Percentiles rank a stretch among this genome's conserved stretches.
phyloP scores from a whole-genome alignment of 2,888 invertebrate genomes.

The Sminthurides aquaticus region DNA sequence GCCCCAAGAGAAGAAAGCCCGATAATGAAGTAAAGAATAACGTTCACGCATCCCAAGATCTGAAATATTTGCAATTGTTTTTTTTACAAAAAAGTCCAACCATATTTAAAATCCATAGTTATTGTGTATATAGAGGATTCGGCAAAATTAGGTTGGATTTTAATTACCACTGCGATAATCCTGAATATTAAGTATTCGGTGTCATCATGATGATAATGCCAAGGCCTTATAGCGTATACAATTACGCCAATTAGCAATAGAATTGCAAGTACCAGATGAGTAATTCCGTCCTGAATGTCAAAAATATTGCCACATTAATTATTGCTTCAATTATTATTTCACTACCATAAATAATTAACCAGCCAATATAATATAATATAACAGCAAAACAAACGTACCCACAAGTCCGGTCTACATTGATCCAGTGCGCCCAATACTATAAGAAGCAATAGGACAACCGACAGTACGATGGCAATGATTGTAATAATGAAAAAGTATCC shows the following conservation, averaged over 20 bases:
- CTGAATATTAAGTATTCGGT: not conserved
- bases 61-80: not conserved
- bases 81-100: not conserved
- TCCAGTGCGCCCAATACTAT: no score
- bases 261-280: not conserved
- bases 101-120: not conserved
- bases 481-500: no score
- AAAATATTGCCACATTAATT: no score
- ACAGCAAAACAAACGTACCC: no score
- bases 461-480: no score
- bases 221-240: not conserved
- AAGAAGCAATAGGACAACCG: no score
- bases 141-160: not conserved
- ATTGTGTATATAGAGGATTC: no score
- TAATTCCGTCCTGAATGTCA: not conserved
- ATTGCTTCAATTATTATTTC: no score
- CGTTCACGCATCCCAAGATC: not conserved
- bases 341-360: no score
- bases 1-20: not conserved
- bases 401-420: no score
- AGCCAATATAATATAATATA: no score
- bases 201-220: not conserved
- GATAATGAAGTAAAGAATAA: not conserved
- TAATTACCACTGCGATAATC: not conserved
- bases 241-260: not conserved